Conservation (phyloP, 2,797 vertebrate genomes). For the Galaxias olidus region DNA sequence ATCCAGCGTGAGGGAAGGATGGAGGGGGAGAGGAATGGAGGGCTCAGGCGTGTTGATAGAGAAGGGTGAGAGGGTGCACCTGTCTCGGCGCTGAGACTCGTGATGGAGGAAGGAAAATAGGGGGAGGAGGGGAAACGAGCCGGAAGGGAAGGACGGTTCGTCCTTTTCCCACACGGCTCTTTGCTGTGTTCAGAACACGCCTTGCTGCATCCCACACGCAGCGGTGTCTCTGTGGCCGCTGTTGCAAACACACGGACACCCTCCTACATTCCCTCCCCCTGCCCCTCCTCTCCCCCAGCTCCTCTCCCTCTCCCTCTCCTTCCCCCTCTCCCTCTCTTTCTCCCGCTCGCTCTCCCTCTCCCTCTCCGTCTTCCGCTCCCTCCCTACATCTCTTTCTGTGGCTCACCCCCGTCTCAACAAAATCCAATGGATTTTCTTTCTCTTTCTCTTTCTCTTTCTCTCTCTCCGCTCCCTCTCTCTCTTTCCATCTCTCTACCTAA, state of each 20-base stretch:
- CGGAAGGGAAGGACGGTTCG: background rate
- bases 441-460: no score
- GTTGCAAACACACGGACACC: no score
- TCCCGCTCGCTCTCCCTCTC: background rate
- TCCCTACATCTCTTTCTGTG: no score
- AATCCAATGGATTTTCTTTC: no score
- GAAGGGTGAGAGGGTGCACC: constrained; percentile 58
- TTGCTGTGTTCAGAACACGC: constrained; percentile 22
- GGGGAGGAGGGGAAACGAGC: background rate
- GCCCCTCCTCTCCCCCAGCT: no score
- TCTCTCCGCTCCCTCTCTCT: no score
- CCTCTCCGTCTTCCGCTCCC: background rate
- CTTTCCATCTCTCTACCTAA: no score
- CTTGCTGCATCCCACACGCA: constrained; percentile 22
- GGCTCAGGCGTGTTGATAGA: constrained; percentile 14
- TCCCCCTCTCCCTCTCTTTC: no score
- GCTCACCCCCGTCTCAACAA: no score
- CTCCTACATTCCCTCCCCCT: no score
- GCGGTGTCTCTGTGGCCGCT: constrained; percentile 24
- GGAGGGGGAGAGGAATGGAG: constrained; percentile 19
- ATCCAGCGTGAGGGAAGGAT: constrained; percentile 34
- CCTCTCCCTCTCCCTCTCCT: no score
- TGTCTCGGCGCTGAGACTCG: constrained; percentile 48
- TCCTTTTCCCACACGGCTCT: background rate
- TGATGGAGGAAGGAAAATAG: constrained; percentile 61